Percentiles rank a stretch among this genome's conserved stretches.
These are phyloP conservation scores for Ctenosaura bakeri DNA, from an alignment of 2,797 vertebrate species.

Conservation along the genomic window DNA sequence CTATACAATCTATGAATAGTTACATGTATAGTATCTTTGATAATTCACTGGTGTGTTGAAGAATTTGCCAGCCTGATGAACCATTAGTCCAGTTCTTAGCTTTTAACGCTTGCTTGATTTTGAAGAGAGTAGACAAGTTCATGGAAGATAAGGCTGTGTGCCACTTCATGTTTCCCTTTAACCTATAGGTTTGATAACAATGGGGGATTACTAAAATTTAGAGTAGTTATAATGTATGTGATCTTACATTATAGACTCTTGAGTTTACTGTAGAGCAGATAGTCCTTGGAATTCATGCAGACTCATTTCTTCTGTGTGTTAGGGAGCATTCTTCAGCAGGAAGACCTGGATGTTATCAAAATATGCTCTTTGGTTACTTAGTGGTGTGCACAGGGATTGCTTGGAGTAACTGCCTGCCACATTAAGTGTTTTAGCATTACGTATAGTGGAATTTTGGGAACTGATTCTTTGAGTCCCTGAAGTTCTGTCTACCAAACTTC, in stretches of 20 bases:
- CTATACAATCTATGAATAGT: not conserved
- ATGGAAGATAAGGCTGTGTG: not conserved
- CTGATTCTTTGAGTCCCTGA: no score
- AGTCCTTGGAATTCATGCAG: not conserved
- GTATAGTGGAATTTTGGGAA: not conserved
- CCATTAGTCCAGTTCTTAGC: not conserved
- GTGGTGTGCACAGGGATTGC: no score
- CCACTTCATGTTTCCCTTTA: not conserved
- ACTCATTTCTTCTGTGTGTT: not conserved
- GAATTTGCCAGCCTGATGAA: not conserved
- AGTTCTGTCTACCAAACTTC: constrained; percentile 41
- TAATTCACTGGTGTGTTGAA: not conserved
- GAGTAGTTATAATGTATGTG: not conserved
- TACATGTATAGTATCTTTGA: not conserved
- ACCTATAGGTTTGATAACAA: no score
- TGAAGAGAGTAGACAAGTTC: not conserved
- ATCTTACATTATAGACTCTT: not conserved
- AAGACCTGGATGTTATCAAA: constrained; percentile 19
- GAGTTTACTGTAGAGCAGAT: not conserved
- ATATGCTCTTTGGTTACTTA: not conserved
- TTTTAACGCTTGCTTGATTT: not conserved
- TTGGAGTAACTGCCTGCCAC: no score
- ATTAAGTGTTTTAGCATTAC: not conserved
- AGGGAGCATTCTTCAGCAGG: constrained; percentile 2
- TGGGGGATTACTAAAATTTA: not conserved